Evolutionary conservation across 2,113 vertebrate species (phyloP).

Genomic region (Cavia porcellus): DNA sequence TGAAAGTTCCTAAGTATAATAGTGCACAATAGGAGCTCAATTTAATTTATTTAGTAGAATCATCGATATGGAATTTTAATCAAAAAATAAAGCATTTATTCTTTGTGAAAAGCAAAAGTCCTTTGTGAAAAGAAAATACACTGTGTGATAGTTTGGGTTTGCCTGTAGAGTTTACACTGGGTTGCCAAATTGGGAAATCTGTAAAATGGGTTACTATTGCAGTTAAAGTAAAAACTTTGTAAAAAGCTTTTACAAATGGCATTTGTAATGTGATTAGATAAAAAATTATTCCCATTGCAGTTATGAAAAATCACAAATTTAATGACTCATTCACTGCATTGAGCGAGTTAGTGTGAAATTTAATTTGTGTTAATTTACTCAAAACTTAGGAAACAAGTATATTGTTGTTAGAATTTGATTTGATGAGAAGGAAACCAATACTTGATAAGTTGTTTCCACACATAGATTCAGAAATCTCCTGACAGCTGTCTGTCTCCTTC

Average conservation of each 20-base stretch:
- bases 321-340: conserved; percentile 73
- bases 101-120: neutral
- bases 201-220: conserved; percentile 58
- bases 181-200: conserved; percentile 21
- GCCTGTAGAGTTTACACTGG: neutral
- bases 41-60: neutral
- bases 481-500: neutral
- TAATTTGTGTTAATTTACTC: conserved; percentile 81
- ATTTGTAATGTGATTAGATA: neutral
- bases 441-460: conserved; percentile 25
- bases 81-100: conserved; percentile 46
- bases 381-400: conserved; percentile 77
- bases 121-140: neutral
- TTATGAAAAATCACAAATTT: conserved; percentile 72
- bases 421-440: neutral
- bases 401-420: conserved; percentile 73
- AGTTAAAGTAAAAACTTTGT: conserved; percentile 25
- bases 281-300: conserved; percentile 65
- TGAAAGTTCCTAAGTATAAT: neutral
- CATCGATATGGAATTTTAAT: conserved; percentile 24
- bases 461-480: neutral
- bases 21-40: neutral
- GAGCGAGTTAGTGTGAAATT: conserved; percentile 83
- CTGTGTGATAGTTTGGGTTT: neutral
- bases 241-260: neutral